phyloP scores from a whole-genome alignment of 2,113 vertebrate genomes.

The Paratilapia polleni region DNA sequence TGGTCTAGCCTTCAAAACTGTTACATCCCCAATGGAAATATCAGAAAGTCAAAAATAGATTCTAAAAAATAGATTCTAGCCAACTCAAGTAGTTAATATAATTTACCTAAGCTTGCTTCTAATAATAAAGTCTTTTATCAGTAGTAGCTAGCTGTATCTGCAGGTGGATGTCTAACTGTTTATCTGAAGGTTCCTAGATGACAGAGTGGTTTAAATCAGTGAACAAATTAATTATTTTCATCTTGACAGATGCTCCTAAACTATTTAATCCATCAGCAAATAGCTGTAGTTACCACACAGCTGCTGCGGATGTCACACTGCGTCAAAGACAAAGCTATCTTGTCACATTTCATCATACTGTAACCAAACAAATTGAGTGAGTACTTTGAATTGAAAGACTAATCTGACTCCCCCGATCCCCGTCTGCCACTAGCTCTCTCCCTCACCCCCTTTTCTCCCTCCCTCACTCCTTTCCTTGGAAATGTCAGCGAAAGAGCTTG shows the following conservation, averaged over 20 bases:
- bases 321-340: slow-evolving; percentile 16
- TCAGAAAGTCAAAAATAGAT: neutral
- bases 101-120: neutral
- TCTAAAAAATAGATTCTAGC: no score
- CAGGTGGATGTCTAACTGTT: neutral
- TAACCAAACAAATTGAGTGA: slow-evolving; percentile 32
- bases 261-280: neutral
- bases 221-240: neutral
- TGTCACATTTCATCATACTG: slow-evolving; percentile 35
- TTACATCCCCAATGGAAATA: neutral
- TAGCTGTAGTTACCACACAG: neutral
- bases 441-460: neutral
- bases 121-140: neutral
- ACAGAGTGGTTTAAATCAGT: neutral
- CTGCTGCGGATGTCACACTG: slow-evolving; percentile 4
- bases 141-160: neutral
- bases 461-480: slow-evolving; percentile 13
- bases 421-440: slow-evolving; percentile 12
- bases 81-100: neutral
- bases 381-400: slow-evolving; percentile 21
- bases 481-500: slow-evolving; percentile 66
- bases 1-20: neutral
- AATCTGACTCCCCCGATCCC: slow-evolving; percentile 10
- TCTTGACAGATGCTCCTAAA: neutral
- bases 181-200: neutral